A percentile compares a stretch with the other conserved stretches of the same genome.
These are phyloP conservation scores for Paradoxurus hermaphroditus DNA, from an alignment of 2,113 vertebrate genomes.

Conservation along the genomic window DNA sequence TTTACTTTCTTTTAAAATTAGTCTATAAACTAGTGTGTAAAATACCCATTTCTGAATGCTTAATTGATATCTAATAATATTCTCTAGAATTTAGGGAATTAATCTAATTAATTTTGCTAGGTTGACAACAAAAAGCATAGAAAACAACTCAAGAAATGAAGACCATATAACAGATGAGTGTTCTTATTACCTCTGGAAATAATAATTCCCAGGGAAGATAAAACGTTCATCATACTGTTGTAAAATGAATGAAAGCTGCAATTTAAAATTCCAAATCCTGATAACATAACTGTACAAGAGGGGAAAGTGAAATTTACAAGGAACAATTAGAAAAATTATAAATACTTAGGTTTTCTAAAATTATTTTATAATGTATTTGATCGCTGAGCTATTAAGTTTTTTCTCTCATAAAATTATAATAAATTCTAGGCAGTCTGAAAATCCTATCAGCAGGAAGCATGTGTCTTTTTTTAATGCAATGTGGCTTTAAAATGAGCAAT, in stretches of 20 bases:
- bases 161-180: constrained; percentile 60
- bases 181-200: constrained; percentile 79
- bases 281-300: constrained; percentile 78
- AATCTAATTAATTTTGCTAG: constrained; percentile 77
- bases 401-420: constrained; percentile 76
- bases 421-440: constrained; percentile 78
- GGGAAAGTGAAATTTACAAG: constrained; percentile 75
- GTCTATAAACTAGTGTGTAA: constrained; percentile 53
- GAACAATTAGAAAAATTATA: constrained; percentile 84
- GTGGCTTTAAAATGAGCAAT: constrained; percentile 81
- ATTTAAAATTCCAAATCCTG: constrained; percentile 78
- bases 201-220: constrained; percentile 78
- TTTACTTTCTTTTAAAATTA: constrained; percentile 66
- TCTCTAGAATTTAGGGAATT: constrained; percentile 65
- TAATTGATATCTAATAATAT: constrained; percentile 63
- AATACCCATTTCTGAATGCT: constrained; percentile 49
- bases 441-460: constrained; percentile 80
- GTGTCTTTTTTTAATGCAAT: constrained; percentile 76
- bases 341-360: constrained; percentile 76
- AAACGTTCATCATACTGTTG: constrained; percentile 70
- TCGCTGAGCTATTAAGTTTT: constrained; percentile 78
- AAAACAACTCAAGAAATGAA: constrained; percentile 72
- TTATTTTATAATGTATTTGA: constrained; percentile 79
- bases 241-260: constrained; percentile 73
- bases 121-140: constrained; percentile 61